A percentile compares a stretch with the other conserved stretches of the same genome.
phyloP scores from a whole-genome alignment of 2,797 vertebrate species.

The Vespertilio murinus region DNA sequence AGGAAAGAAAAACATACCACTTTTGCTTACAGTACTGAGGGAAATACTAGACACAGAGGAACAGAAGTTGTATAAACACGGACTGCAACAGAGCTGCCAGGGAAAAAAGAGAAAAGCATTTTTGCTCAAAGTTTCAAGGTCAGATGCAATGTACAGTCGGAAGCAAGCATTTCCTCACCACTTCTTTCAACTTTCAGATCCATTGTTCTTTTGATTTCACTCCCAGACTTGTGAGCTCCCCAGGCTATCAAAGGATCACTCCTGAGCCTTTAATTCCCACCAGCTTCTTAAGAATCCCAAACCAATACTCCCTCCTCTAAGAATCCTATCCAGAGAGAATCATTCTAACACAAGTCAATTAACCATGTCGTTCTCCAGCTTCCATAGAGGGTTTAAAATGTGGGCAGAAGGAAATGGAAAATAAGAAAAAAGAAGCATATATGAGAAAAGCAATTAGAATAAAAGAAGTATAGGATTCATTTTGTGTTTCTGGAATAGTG shows the following conservation, averaged over 20 bases:
- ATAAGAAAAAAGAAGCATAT: background rate
- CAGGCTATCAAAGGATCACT: background rate
- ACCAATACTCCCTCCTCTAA: background rate
- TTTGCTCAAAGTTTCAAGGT: conserved; percentile 76
- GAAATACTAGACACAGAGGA: conserved; percentile 89
- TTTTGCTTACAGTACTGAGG: conserved; percentile 88
- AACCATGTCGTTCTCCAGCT: background rate
- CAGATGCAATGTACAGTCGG: conserved; percentile 43
- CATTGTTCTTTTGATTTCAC: background rate
- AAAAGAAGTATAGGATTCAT: background rate
- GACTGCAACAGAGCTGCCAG: conserved; percentile 87
- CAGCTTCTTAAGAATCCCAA: background rate
- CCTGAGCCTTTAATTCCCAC: background rate
- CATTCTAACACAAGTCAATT: background rate
- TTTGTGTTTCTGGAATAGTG: background rate
- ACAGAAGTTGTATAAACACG: conserved; percentile 89
- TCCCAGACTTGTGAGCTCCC: background rate
- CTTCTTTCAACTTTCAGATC: background rate
- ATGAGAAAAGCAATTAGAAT: background rate
- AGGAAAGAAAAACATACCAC: conserved; percentile 87
- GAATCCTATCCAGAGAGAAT: background rate
- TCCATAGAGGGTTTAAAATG: background rate
- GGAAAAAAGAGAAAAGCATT: conserved; percentile 82
- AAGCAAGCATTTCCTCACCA: background rate
- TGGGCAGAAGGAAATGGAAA: background rate